A percentile compares a stretch with the other conserved stretches of the same genome.
These are phyloP conservation scores for Leptarthrus brevirostris DNA, from an alignment of 2,888 invertebrate species.

Conservation along the genomic window DNA sequence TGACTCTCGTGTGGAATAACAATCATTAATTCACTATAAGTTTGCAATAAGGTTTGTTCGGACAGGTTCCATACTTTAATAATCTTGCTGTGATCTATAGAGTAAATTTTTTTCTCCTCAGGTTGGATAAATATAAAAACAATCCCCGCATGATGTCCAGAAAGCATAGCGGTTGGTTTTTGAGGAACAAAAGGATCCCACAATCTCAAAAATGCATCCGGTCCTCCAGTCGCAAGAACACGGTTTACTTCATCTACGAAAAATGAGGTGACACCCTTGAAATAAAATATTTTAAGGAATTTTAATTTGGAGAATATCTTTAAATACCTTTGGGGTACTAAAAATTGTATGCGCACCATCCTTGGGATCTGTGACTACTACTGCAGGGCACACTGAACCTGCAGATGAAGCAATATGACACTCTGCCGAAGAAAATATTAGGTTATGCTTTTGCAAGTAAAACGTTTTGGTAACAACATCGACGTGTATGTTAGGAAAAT, in stretches of 20 bases:
- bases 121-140: slow-evolving; percentile 76
- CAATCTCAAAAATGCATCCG: slow-evolving; percentile 78
- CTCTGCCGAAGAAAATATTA: slow-evolving; percentile 77
- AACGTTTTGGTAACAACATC: slow-evolving; percentile 79
- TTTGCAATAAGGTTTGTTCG: slow-evolving; percentile 75
- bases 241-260: slow-evolving; percentile 72
- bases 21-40: slow-evolving; percentile 74
- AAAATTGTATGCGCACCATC: slow-evolving; percentile 2
- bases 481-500: slow-evolving; percentile 71
- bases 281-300: neutral
- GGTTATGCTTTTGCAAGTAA: slow-evolving; percentile 75
- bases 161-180: slow-evolving; percentile 73
- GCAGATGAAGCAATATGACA: slow-evolving; percentile 55
- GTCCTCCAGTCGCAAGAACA: slow-evolving; percentile 77
- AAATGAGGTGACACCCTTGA: slow-evolving; percentile 74
- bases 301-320: neutral
- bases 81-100: slow-evolving; percentile 76
- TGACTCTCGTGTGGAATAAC: slow-evolving; percentile 73
- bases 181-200: slow-evolving; percentile 85
- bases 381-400: neutral
- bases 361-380: neutral
- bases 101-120: slow-evolving; percentile 75
- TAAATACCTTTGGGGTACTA: slow-evolving; percentile 41
- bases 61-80: slow-evolving; percentile 83
- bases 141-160: slow-evolving; percentile 79